These are phyloP conservation scores for Sebastes schlegelii DNA, from an alignment of 2,113 vertebrate genomes.

Conservation along the genomic window DNA sequence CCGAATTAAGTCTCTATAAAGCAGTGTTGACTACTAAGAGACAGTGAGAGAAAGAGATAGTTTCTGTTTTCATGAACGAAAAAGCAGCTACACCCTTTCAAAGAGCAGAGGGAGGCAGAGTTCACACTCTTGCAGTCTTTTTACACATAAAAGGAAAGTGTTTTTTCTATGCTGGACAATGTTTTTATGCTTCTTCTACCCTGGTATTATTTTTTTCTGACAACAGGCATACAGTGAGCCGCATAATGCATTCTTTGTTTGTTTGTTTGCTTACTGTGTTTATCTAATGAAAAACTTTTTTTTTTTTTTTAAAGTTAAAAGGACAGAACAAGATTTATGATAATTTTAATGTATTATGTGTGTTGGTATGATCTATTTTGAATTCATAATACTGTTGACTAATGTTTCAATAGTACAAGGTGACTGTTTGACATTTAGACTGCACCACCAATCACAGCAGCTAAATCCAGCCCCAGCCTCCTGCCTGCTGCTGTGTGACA, in stretches of 20 bases:
- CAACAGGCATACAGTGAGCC: background rate
- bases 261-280: background rate
- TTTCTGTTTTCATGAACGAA: slow-evolving; percentile 9
- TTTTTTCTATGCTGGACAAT: background rate
- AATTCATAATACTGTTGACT: background rate
- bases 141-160: slow-evolving; percentile 1
- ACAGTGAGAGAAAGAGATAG: background rate
- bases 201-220: background rate
- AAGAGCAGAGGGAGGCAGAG: slow-evolving; percentile 11
- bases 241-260: background rate
- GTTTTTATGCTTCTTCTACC: background rate
- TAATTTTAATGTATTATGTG: background rate
- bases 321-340: background rate
- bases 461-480: slow-evolving; percentile 12
- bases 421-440: slow-evolving; percentile 38
- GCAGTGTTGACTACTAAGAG: background rate
- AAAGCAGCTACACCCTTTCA: slow-evolving; percentile 33
- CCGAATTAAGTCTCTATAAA: slow-evolving; percentile 2
- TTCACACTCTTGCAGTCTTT: background rate
- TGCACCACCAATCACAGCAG: slow-evolving; percentile 26
- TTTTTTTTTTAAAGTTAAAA: no score
- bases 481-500: background rate
- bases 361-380: background rate
- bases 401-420: slow-evolving; percentile 5
- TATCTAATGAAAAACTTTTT: background rate